Evolutionary conservation across 2,888 invertebrate genomes (phyloP), one percentile per base, ranked within the genome.

Genomic region (Ctenicera cuprea): DNA sequence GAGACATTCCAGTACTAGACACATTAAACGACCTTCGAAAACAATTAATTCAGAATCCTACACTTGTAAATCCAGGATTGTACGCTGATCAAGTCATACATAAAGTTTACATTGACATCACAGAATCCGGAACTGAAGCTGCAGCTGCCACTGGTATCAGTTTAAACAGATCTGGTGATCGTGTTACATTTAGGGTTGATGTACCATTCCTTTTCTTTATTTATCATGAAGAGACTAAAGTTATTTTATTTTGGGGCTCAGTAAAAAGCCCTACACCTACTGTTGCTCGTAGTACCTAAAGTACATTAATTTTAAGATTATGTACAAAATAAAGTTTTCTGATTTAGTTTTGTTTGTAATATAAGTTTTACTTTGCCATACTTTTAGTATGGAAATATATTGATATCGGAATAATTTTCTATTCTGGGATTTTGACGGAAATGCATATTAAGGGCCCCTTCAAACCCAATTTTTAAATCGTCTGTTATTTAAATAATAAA

Each of bases 141-240:
- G 91, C 92, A 0, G 93, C 94, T 0, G 91, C 91, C 0, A 92
- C 93, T 0, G 88, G 88, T 0, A 89, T 90, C 0, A 82, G 90
- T 43, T 82, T 93, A 65, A 88, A 90, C 1, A 88, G 92, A 48
- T 87, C 90, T 45, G 91, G 91, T 0, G 88, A 88, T 8, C 87
- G 88, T 22, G 87, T 90, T 75, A 83, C 85, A 0, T 88, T 90
- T 76, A 88, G 89, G 73, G 92, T 91, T 0, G 90, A 94, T 81
- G 89, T 92, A 33, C 95, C 95, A 0, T 95, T 94, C 85, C 87
- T 92, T 71, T 93, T 94, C 83, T 92, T 94, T 82, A 93, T 95
- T 76, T 89, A 92, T 76, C 92, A 94, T 82, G 91, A 92, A 76
- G 87, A 87, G 26, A 91, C 92, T 3, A 90, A 91, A 78, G 87